A percentile compares a stretch with the other conserved stretches of the same genome.
These are phyloP conservation scores for Capitella teleta DNA, from an alignment of 1,140 invertebrate species.

Conservation along the genomic window DNA sequence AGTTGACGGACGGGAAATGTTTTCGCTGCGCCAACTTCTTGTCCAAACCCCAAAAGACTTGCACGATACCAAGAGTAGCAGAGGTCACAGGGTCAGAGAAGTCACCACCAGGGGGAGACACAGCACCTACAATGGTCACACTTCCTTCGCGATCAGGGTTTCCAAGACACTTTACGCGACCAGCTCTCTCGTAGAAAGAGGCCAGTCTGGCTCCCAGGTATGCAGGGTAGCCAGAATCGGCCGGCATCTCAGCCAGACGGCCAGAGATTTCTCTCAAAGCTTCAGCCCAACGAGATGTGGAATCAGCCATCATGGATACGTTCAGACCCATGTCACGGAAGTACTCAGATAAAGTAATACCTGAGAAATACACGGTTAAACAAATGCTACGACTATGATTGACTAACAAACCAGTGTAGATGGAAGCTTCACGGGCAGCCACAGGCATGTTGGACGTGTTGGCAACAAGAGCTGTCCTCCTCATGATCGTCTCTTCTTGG, in stretches of 20 bases:
- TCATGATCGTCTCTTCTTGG: slow-evolving; percentile 95
- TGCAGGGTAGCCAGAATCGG: slow-evolving; percentile 93
- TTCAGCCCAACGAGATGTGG: slow-evolving; percentile 99
- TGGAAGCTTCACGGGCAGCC: slow-evolving; percentile 98
- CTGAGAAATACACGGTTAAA: slow-evolving; percentile 38
- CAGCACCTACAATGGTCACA: slow-evolving; percentile 98
- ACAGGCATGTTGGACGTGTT: slow-evolving; percentile 99
- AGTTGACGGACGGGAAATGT: slow-evolving; percentile 99
- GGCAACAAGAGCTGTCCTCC: slow-evolving; percentile 94
- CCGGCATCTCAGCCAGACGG: slow-evolving; percentile 99
- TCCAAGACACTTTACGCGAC: slow-evolving; percentile 89
- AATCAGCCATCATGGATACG: slow-evolving; percentile 99
- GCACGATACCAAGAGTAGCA: slow-evolving; percentile 96
- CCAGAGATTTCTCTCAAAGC: slow-evolving; percentile 99
- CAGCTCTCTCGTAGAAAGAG: slow-evolving; percentile 98
- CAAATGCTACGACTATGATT: neutral
- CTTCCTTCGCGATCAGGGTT: slow-evolving; percentile 96
- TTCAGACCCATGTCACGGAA: slow-evolving; percentile 99
- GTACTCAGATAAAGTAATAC: slow-evolving; percentile 96
- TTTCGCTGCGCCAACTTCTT: slow-evolving; percentile 99
- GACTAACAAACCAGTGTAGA: slow-evolving; percentile 73
- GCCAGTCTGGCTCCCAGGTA: slow-evolving; percentile 95
- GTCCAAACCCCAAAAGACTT: slow-evolving; percentile 99
- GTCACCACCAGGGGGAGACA: slow-evolving; percentile 98
- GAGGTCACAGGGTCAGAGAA: slow-evolving; percentile 99